Base-by-base conservation (phyloP, 2,888 invertebrate genomes). In the Gortyna flavago region DNA sequence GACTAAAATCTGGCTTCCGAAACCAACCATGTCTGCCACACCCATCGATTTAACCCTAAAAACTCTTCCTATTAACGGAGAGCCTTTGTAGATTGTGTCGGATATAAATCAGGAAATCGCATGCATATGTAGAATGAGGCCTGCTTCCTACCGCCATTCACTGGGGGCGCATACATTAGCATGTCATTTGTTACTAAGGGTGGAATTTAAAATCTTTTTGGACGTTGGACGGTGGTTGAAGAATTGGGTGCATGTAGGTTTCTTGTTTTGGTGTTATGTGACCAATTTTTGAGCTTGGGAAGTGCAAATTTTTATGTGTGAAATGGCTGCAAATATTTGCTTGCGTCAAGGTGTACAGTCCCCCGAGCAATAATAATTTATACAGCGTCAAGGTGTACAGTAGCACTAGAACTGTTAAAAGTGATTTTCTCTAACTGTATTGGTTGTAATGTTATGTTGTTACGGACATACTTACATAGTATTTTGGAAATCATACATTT, bases 61-160 rank as follows among this genome's bases (percentile, higher is more conserved):
- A 85, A 81, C 51, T 48, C 57, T 66, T 44, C 61, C 62, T 81
- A 59, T 75, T 75, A 82, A 57, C 41, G 41, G 41, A 67, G 66
- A 57, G 54, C 69, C 72, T 72, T 72, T 81, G 85, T 85, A 75
- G 81, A 74, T 80, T 59, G 65, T 71, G 78, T 64, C 68, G 72
- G 76, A 81, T 76, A 87, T 85, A 85, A 87, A 74, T 79, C 68
- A 70, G 76, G 75, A 76, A 82, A 78, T 76, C 66, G 65, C 66
- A 84, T 86, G 80, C 87, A 86, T 85, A 84, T 84, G 84, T 73
- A 86, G 75, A 68, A 73, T 75, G 73, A 80, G 64, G 44, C 75
- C 65, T 81, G 70, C 75, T 87, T 82, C 83, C 85, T 44, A 59
- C 51, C 66, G n/a, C 61, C 54, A 73, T 65, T 76, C 78, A 73